Evolutionary conservation across 64 coral and sea anemone genomes (phyloP), one percentile per base, ranked within the genome.

Genomic region (Catalaphyllia jardinei): DNA sequence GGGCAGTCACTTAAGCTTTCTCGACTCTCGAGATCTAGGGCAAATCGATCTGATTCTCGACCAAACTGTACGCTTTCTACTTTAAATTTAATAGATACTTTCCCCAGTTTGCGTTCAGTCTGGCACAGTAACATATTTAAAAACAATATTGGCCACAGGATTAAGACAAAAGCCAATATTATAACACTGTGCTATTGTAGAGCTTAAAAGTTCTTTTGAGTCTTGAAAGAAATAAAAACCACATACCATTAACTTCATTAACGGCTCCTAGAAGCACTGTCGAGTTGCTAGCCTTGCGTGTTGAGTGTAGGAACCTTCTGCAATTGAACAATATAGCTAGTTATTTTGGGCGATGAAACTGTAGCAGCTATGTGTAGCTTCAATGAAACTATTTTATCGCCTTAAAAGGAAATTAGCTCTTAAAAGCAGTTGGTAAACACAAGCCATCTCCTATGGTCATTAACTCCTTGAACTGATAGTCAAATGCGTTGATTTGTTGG

Each of bases 121-220:
- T 49, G 24, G 19, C 74, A 50, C 49, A 50, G 24, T 59, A 54
- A 29, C 22, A 0, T 55, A 51, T 50, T 78, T 15, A 29, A 60
- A 30, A 33, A 8, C 78, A 19, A 19, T 61, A 77, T n/a, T 52
- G 75, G 22, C 18, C 12, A n/a, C 10, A 18, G 33, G 33, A 39
- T n/a, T 52, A n/a, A 57, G 30, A 16, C 29, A 27, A 80, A 25
- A 80, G 78, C 78, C 19, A 80, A 80, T 60, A 80, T 61, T 1
- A 35, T 35, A 35, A 35, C 10, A 80, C 29, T 15, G 22, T 79
- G 28, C 78, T 20, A 19, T 27, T 31, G 11, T 18, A 31, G 25
- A 61, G 62, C 4, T 46, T 46, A 5, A 46, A 60, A 19, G 29
- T 80, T 80, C 0, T 17, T 55, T 24, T 77, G 35, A 42, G 9